Evolutionary conservation across 2,888 invertebrate genomes (phyloP).

Genomic region (Lysandra bellargus): DNA sequence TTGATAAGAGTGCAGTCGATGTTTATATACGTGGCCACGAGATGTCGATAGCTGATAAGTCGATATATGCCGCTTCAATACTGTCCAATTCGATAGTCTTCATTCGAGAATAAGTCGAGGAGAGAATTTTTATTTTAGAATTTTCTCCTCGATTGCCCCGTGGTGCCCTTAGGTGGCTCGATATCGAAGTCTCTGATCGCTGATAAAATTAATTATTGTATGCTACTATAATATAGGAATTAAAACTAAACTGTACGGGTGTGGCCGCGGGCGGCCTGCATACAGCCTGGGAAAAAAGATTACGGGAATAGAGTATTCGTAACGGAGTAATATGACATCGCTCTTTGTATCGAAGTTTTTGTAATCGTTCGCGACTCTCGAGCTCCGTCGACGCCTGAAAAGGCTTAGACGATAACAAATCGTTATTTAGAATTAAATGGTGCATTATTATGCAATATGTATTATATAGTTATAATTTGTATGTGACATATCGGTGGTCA

Average conservation of each 20-base stretch:
- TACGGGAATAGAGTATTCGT: conserved; percentile 26
- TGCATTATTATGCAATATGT: conserved; percentile 28
- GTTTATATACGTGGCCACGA: conserved; percentile 8
- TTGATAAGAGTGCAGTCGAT: conserved; percentile 31
- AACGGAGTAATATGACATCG: conserved; percentile 6
- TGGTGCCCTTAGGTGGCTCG: background rate
- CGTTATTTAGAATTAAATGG: conserved; percentile 16
- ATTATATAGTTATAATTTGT: conserved; percentile 27
- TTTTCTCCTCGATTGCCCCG: conserved; percentile 21
- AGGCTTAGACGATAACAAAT: background rate
- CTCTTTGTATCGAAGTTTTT: conserved; percentile 16
- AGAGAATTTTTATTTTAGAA: conserved; percentile 12
- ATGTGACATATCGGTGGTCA: conserved; percentile 28
- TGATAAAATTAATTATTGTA: conserved; percentile 29
- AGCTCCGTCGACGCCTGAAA: background rate
- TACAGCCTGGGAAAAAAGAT: conserved; percentile 31
- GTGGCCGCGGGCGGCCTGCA: conserved; percentile 31
- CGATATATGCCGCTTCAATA: background rate
- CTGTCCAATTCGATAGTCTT: conserved; percentile 7
- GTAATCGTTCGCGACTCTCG: conserved; percentile 1
- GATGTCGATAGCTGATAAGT: background rate
- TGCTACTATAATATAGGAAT: conserved; percentile 32
- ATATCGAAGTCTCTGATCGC: conserved; percentile 30
- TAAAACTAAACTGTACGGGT: conserved; percentile 32
- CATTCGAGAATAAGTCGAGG: conserved; percentile 4